Evolutionary conservation across 1,140 invertebrate genomes (phyloP).

Genomic region (Ephestia elutella): DNA sequence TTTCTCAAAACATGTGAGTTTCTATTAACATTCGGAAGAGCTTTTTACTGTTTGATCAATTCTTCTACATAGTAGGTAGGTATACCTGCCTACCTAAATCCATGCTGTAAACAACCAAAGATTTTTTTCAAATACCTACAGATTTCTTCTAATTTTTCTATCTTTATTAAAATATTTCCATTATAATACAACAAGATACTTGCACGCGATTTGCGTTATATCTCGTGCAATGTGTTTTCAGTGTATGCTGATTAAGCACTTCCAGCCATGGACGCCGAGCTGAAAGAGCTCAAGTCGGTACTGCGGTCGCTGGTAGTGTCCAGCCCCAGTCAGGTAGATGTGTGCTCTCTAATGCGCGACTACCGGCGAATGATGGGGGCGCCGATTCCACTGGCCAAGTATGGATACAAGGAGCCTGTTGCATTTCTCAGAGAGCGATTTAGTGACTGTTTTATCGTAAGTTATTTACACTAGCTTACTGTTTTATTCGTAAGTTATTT

Average conservation of each 20-base stretch:
- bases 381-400: slow-evolving; percentile 40
- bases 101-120: too few species aligned
- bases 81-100: too few species aligned
- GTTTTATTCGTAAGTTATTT: slow-evolving; percentile 46
- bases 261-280: slow-evolving; percentile 41
- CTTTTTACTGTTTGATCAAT: too few species aligned
- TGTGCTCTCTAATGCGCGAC: slow-evolving; percentile 47
- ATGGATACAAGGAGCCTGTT: slow-evolving; percentile 46
- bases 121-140: background rate
- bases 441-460: slow-evolving; percentile 61
- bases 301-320: slow-evolving; percentile 62
- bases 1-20: too few species aligned
- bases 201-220: background rate
- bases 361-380: slow-evolving; percentile 51
- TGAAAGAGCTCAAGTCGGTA: slow-evolving; percentile 46
- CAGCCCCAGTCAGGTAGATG: slow-evolving; percentile 45
- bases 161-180: background rate
- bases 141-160: background rate
- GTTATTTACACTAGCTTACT: slow-evolving; percentile 3
- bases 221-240: background rate
- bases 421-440: slow-evolving; percentile 52
- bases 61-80: too few species aligned
- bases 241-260: background rate
- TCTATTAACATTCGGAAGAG: too few species aligned
- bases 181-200: too few species aligned